Conservation (phyloP, 2,888 invertebrate genomes). For the Chrysotoxum bicinctum region DNA sequence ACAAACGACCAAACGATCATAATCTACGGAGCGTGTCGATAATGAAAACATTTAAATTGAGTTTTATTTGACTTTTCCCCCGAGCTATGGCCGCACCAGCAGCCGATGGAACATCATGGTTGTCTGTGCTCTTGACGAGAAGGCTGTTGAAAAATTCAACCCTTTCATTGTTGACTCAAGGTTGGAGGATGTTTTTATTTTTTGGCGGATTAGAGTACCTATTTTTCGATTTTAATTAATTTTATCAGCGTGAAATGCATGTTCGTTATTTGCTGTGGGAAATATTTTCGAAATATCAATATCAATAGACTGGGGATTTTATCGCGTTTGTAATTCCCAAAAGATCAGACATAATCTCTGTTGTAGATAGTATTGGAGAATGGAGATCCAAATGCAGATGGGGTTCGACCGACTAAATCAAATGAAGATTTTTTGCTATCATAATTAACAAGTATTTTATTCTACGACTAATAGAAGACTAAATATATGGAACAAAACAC, state of each 20-base stretch:
- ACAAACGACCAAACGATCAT: conserved; percentile 60
- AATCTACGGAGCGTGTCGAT: conserved; percentile 71
- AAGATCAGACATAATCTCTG: too few relatives aligned
- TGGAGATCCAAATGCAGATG: too few relatives aligned
- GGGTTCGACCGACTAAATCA: too few relatives aligned
- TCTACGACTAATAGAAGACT: too few relatives aligned
- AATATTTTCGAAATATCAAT: background rate
- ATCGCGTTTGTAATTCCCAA: too few relatives aligned
- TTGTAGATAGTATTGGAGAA: too few relatives aligned
- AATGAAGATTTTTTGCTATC: too few relatives aligned
- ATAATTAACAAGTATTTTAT: too few relatives aligned
- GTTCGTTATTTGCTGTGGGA: background rate
- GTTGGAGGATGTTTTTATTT: conserved; percentile 34
- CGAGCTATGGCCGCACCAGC: background rate
- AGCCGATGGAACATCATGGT: background rate
- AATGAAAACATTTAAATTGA: conserved; percentile 72
- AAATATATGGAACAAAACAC: too few relatives aligned
- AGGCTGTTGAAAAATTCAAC: conserved; percentile 51
- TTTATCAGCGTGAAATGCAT: background rate
- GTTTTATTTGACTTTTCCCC: conserved; percentile 68
- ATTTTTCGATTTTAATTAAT: conserved; percentile 64
- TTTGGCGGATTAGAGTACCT: conserved; percentile 46
- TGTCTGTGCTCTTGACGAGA: background rate
- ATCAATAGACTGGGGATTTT: background rate
- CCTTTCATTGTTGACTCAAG: conserved; percentile 31